Conservation (phyloP, 2,888 invertebrate genomes). For the Tetropium fuscum region DNA sequence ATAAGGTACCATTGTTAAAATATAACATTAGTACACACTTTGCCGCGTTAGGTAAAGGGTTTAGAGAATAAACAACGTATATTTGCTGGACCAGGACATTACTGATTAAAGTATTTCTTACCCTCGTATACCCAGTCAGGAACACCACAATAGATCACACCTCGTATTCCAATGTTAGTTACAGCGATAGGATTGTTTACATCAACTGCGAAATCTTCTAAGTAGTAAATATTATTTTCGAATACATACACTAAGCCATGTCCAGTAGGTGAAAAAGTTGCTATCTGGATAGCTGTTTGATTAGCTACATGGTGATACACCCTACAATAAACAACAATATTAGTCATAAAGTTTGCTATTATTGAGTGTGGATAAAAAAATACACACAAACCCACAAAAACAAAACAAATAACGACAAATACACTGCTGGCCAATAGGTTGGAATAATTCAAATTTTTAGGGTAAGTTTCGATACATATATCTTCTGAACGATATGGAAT, state of each 20-base stretch:
- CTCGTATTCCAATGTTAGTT: conserved; percentile 68
- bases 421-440: too few species aligned
- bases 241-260: conserved; percentile 74
- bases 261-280: conserved; percentile 70
- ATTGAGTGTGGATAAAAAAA: too few species aligned
- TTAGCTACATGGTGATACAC: conserved; percentile 67
- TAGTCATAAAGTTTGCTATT: too few species aligned
- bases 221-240: conserved; percentile 77
- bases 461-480: too few species aligned
- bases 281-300: conserved; percentile 72
- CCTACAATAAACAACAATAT: conserved; percentile 59
- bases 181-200: conserved; percentile 55
- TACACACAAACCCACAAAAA: too few species aligned
- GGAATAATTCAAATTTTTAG: too few species aligned
- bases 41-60: too few species aligned
- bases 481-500: too few species aligned
- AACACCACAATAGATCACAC: conserved; percentile 81
- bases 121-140: conserved; percentile 97
- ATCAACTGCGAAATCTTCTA: conserved; percentile 56
- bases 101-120: conserved; percentile 55
- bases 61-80: too few species aligned
- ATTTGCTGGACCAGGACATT: neutral
- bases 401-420: too few species aligned
- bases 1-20: neutral
- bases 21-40: neutral